Base-by-base conservation (phyloP, 1,140 invertebrate genomes). In the Phthorimaea operculella region DNA sequence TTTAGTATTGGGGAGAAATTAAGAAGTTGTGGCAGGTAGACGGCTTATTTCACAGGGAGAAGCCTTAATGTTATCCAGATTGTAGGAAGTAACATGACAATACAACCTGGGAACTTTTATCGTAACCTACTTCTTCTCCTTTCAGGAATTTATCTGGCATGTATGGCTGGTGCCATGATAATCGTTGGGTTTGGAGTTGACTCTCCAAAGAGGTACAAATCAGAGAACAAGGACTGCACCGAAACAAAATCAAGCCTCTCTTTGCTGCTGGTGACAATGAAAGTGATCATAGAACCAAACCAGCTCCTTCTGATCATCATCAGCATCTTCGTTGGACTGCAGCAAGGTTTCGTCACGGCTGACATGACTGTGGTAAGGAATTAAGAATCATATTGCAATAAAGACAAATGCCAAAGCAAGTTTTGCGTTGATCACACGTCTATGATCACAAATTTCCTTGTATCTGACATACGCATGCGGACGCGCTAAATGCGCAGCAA, bases 291-390 rank as follows among this genome's bases (percentile, higher is more conserved):
- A 55, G 92, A 94, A 66, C 90, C 89, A 8, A 90, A 92, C 60
- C 95, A 97, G 76, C 78, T 96, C 11, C 86, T 98, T 48, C 88
- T 98, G 63, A 88, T 98, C 54, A 93, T 93, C 1, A 89, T 98
- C n/a, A 98, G 94, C 10, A 91, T 97, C 64, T 98, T 96, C 79
- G 94, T 96, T 65, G 96, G 96, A 0, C 87, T 96, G 28, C 94
- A 97, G 75, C 96, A 98, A 84, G 95, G 94, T 0, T 98, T 97
- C 79, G 88, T 97, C 44, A 91, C 92, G 9, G 94, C 94, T 11
- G 95, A 98, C 76, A 98, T 91, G 62, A 97, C 94, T 17, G 91
- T 92, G 54, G 95, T 96, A 87, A 87, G 87, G 86, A 16, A 17
- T 5, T 5, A 12, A n/a, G n/a, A n/a, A n/a, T n/a, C n/a, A n/a